These are phyloP conservation scores for Psittacula cyanocephala DNA, from an alignment of 2,113 vertebrate species.

Conservation along the genomic window DNA sequence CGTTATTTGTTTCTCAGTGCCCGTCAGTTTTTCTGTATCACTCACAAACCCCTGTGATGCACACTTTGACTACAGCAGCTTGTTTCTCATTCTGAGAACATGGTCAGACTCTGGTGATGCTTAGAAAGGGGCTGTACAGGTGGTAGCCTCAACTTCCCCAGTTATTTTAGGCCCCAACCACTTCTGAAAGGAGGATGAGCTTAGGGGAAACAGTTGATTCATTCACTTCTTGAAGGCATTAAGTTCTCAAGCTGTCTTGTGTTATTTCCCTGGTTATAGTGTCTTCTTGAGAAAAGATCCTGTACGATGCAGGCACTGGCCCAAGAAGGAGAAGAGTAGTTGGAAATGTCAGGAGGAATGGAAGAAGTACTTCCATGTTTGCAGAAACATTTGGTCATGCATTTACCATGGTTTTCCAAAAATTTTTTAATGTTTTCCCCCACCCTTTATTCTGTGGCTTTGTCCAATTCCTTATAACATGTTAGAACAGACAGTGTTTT, in stretches of 20 bases:
- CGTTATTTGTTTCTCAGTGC: neutral
- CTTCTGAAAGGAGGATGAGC: neutral
- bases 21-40: neutral
- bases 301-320: neutral
- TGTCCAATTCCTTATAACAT: neutral
- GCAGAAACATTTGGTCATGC: neutral
- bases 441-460: neutral
- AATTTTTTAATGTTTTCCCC: neutral
- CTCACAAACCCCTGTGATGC: neutral
- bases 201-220: neutral
- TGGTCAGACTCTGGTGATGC: neutral
- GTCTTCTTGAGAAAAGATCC: neutral
- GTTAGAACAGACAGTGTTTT: neutral
- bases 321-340: neutral
- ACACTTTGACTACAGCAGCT: neutral
- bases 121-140: neutral
- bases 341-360: neutral
- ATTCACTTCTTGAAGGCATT: neutral
- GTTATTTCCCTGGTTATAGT: neutral
- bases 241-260: neutral
- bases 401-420: neutral
- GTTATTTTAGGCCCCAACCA: neutral
- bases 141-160: neutral
- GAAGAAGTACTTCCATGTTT: neutral
- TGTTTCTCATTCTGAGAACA: slow-evolving; percentile 8